These are phyloP conservation scores for Protonibea diacanthus DNA, from an alignment of 2,797 vertebrate genomes.

Conservation along the genomic window DNA sequence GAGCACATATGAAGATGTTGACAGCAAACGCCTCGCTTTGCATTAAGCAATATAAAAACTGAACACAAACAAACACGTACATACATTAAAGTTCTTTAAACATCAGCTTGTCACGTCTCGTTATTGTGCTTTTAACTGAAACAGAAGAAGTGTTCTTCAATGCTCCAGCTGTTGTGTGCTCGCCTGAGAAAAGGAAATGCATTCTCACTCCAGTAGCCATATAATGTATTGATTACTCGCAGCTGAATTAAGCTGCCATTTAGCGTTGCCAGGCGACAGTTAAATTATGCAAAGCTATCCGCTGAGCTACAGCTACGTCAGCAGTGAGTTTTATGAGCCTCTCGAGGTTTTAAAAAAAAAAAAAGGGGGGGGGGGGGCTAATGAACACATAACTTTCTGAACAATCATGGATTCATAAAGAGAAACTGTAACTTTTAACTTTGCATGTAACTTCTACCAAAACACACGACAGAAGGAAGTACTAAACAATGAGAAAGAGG, in stretches of 20 bases:
- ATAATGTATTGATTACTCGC: conserved; percentile 80
- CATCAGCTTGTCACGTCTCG: background rate
- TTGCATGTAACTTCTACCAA: background rate
- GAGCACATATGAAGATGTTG: background rate
- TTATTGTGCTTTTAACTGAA: background rate
- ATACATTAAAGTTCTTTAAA: background rate
- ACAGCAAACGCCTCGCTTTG: background rate
- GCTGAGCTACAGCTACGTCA: conserved; percentile 50
- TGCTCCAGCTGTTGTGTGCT: conserved; percentile 22
- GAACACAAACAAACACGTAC: background rate
- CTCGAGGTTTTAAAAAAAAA: background rate
- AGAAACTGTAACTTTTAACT: background rate
- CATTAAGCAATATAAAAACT: background rate
- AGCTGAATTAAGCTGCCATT: conserved; percentile 74
- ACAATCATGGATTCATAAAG: background rate
- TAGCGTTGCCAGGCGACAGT: conserved; percentile 79
- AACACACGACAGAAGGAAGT: background rate
- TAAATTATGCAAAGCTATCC: conserved; percentile 82
- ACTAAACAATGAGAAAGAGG: background rate
- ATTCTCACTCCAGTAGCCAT: conserved; percentile 59
- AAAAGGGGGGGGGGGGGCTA: background rate
- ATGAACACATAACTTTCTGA: background rate
- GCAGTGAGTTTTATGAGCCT: conserved; percentile 26
- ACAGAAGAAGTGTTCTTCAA: conserved; percentile 10
- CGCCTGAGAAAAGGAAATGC: conserved; percentile 46